Conservation (phyloP, 2,113 vertebrate species). For the Brachirus orientalis region DNA sequence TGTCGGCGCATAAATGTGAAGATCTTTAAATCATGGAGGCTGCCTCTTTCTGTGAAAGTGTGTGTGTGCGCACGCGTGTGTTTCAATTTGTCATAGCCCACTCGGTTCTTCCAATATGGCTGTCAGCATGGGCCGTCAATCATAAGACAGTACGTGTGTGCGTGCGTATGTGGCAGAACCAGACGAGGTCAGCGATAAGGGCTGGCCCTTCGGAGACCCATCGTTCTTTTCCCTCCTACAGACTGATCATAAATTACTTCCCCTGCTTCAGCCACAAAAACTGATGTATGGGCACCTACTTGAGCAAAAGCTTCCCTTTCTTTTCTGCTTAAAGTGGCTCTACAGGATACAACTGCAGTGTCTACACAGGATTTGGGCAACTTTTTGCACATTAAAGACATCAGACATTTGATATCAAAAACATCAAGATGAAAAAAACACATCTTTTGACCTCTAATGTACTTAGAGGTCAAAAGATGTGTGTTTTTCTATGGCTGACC, state of each 20-base stretch:
- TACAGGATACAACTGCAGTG: background rate
- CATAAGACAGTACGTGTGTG: slow-evolving; percentile 34
- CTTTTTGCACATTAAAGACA: background rate
- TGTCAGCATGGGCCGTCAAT: slow-evolving; percentile 70
- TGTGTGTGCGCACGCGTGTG: slow-evolving; percentile 20
- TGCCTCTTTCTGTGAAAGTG: slow-evolving; percentile 41
- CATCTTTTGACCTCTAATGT: too few relatives aligned
- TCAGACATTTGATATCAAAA: too few relatives aligned
- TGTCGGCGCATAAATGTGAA: slow-evolving; percentile 52
- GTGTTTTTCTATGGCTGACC: too few relatives aligned
- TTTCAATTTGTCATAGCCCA: slow-evolving; percentile 65
- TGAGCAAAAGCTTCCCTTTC: slow-evolving; percentile 8
- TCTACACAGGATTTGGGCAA: background rate
- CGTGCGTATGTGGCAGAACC: slow-evolving; percentile 30
- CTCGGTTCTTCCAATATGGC: slow-evolving; percentile 56
- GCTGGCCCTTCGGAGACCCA: slow-evolving; percentile 65
- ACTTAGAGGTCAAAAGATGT: too few relatives aligned
- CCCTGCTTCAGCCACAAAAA: slow-evolving; percentile 42
- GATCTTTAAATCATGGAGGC: slow-evolving; percentile 61
- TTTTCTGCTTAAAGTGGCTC: slow-evolving; percentile 20
- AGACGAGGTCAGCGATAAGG: slow-evolving; percentile 75
- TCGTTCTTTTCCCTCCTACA: slow-evolving; percentile 67
- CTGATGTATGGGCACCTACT: slow-evolving; percentile 54
- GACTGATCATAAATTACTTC: slow-evolving; percentile 72
- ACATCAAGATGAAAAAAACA: too few relatives aligned